Evolutionary conservation across 2,888 invertebrate species (phyloP).

Genomic region (Tetragnatha montana): DNA sequence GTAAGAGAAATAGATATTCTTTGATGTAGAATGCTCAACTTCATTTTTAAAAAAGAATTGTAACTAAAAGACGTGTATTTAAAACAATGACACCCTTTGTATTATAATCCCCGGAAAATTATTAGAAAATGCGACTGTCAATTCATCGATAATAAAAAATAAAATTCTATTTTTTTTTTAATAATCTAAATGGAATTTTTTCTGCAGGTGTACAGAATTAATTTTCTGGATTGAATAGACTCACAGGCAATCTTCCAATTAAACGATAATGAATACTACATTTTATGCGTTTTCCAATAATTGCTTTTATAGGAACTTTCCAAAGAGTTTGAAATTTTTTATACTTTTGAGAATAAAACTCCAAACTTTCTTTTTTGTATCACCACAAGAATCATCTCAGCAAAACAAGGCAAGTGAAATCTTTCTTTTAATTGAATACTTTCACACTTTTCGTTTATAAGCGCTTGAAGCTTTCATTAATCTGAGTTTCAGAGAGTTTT

Average conservation of each 20-base stretch:
- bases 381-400: neutral
- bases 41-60: neutral
- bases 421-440: slow-evolving; percentile 12
- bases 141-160: neutral
- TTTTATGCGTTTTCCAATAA: slow-evolving; percentile 23
- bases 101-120: too few species aligned
- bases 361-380: slow-evolving; percentile 1
- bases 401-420: slow-evolving; percentile 4
- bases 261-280: slow-evolving; percentile 4
- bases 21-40: too few species aligned
- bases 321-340: neutral
- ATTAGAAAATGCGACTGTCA: neutral
- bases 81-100: too few species aligned
- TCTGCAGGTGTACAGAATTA: neutral
- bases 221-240: slow-evolving; percentile 10
- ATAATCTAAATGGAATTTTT: neutral
- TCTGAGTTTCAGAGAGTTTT: neutral
- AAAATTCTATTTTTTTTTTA: neutral
- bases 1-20: too few species aligned
- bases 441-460: neutral
- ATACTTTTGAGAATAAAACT: neutral
- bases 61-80: too few species aligned
- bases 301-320: slow-evolving; percentile 3
- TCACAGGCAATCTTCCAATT: slow-evolving; percentile 11
- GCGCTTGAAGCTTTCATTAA: slow-evolving; percentile 5